Evolutionary conservation across 2,888 invertebrate genomes (phyloP).

Genomic region (Megaustenia siamemsis): DNA sequence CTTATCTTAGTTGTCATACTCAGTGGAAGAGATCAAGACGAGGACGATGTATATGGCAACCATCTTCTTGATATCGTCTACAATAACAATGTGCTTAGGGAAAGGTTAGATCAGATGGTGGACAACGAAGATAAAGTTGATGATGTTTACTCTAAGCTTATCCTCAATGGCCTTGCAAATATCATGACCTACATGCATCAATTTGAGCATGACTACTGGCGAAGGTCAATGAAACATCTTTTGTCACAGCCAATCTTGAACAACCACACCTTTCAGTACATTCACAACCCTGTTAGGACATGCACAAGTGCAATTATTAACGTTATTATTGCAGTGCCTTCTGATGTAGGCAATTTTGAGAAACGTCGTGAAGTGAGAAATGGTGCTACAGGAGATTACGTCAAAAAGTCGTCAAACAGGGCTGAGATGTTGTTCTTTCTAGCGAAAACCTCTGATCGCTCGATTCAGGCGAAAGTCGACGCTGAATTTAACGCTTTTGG

Average conservation of each 20-base stretch:
- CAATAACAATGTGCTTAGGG: too few species aligned
- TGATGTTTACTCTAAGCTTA: too few species aligned
- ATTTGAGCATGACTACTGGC: neutral
- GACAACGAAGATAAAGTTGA: too few species aligned
- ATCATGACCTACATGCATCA: too few species aligned
- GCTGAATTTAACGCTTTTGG: slow-evolving; percentile 55
- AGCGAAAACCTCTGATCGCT: neutral
- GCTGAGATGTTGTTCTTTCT: slow-evolving; percentile 37
- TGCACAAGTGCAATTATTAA: neutral
- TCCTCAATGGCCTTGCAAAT: too few species aligned
- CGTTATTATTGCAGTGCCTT: slow-evolving; percentile 17
- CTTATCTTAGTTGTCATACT: too few species aligned
- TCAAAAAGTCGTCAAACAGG: neutral
- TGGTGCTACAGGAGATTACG: neutral
- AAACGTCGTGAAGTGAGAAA: neutral
- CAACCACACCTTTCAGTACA: slow-evolving; percentile 27
- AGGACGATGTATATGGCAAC: too few species aligned
- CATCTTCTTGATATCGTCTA: too few species aligned
- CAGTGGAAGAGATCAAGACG: too few species aligned
- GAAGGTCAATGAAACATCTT: neutral
- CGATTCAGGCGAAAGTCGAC: slow-evolving; percentile 55
- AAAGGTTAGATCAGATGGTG: too few species aligned
- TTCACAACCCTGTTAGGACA: neutral
- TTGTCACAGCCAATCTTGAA: slow-evolving; percentile 37
- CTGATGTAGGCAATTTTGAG: slow-evolving; percentile 24